Base-by-base conservation (phyloP, 2,888 invertebrate genomes). In the Ichneumon xanthorius region DNA sequence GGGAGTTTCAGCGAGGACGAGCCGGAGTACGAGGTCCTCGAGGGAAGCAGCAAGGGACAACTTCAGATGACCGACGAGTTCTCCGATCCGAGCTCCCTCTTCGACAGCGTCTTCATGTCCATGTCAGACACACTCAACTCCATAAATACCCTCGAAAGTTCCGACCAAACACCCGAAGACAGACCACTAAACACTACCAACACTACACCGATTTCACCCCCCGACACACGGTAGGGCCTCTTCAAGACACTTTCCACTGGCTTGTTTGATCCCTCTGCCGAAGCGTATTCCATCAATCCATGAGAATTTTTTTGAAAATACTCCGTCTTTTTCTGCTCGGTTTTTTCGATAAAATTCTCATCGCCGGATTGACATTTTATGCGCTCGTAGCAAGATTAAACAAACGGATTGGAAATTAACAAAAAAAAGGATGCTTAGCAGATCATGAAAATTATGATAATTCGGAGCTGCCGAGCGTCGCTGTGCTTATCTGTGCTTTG, bases 51-150 rank as follows among this genome's bases (percentile, higher is more conserved):
- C 80, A 85, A 89, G 87, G 91, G 89, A 88, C 88, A 91, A 86
- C 91, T 91, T 90, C 92, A 89, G 89, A 89, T 86, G 89, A 92
- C 90, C 88, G 93, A 93, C 88, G 92, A 93, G 87, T 92, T 92
- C 89, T 92, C 92, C 86, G 91, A 91, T 88, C 86, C 87, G 75
- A 93, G 93, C 89, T 94, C 94, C 82, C 88, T 93, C 89, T 93
- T 93, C 89, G 93, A 94, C 92, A 94, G 93, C 86, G 93, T 94
- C 90, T 92, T 94, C 92, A 92, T 94, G 92, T 93, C 93, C 88
- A 92, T 94, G 92, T 94, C 94, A 89, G 93, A 94, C 91, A 94
- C 93, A 89, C 92, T 94, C 89, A 94, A 93, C 92, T 94, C 94
- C 83, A 93, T 94, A 90, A 94, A 94, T 90, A 94, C 94, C 90